phyloP scores from a whole-genome alignment of 2,888 invertebrate species.

The Drosophila nigricruria region DNA sequence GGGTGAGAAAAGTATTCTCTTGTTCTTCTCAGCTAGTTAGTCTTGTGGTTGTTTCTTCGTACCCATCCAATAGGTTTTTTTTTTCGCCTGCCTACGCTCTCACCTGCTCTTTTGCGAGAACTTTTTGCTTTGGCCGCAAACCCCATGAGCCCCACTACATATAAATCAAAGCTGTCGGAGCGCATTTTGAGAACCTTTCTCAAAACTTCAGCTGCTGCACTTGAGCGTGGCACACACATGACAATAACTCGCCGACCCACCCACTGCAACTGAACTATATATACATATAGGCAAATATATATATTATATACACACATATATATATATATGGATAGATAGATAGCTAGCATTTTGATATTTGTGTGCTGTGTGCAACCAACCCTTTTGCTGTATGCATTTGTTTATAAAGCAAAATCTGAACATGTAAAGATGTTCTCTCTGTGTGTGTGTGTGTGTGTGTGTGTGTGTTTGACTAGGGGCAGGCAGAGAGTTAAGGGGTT shows the following conservation, averaged over 20 bases:
- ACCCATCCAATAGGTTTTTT: conserved; percentile 27
- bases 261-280: conserved; percentile 40
- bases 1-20: conserved; percentile 15
- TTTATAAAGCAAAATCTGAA: conserved; percentile 66
- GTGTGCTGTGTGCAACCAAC: conserved; percentile 59
- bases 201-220: conserved; percentile 60
- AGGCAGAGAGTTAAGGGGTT: conserved; percentile 11
- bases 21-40: conserved; percentile 24
- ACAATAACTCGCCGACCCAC: conserved; percentile 58
- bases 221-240: conserved; percentile 35
- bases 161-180: conserved; percentile 66
- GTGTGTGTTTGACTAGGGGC: conserved; percentile 13
- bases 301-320: conserved; percentile 9
- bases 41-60: conserved; percentile 18
- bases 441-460: conserved; percentile 29
- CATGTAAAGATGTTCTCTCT: conserved; percentile 57
- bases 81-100: conserved; percentile 34
- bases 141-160: conserved; percentile 52
- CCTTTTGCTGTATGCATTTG: conserved; percentile 76
- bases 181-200: conserved; percentile 61
- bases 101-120: conserved; percentile 37
- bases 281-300: conserved; percentile 21
- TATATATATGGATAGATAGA: conserved; percentile 36
- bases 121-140: conserved; percentile 16
- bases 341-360: conserved; percentile 65